These are phyloP conservation scores for Hippolais icterina DNA, from an alignment of 2,113 vertebrate genomes.

Conservation along the genomic window DNA sequence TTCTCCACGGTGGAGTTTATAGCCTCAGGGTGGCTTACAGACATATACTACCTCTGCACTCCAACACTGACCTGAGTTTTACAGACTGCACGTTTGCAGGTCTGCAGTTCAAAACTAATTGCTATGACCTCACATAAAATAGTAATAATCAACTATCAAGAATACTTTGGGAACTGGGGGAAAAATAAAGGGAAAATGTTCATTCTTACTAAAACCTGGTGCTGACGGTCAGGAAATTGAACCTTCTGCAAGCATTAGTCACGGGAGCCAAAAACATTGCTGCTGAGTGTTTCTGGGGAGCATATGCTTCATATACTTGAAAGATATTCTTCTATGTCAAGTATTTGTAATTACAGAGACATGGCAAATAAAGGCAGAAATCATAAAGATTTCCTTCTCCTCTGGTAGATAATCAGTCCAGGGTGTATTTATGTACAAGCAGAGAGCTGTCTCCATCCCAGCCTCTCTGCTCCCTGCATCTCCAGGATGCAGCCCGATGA, in stretches of 20 bases:
- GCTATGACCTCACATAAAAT: neutral
- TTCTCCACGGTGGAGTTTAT: neutral
- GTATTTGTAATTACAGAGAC: neutral
- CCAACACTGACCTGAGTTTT: neutral
- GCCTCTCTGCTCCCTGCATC: neutral
- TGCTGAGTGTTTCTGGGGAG: conserved; percentile 39
- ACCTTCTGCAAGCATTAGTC: neutral
- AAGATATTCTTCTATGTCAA: neutral
- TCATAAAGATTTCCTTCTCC: conserved; percentile 2
- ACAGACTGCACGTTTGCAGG: neutral
- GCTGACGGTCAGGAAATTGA: conserved; percentile 41
- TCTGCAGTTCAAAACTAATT: neutral
- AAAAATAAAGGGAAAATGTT: neutral
- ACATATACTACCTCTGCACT: neutral
- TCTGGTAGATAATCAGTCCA: conserved; percentile 7
- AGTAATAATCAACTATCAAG: conserved; percentile 12
- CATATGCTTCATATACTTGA: conserved; percentile 14
- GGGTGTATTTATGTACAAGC: neutral
- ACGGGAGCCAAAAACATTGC: conserved; percentile 20
- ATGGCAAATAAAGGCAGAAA: conserved; percentile 18
- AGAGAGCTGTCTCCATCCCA: neutral
- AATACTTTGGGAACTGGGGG: neutral
- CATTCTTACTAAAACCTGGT: neutral
- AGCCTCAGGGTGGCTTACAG: neutral
- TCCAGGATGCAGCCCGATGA: neutral